Percentiles rank a stretch among this genome's conserved stretches.
phyloP scores from a whole-genome alignment of 2,888 invertebrate species.

The Nomada lathburiana region DNA sequence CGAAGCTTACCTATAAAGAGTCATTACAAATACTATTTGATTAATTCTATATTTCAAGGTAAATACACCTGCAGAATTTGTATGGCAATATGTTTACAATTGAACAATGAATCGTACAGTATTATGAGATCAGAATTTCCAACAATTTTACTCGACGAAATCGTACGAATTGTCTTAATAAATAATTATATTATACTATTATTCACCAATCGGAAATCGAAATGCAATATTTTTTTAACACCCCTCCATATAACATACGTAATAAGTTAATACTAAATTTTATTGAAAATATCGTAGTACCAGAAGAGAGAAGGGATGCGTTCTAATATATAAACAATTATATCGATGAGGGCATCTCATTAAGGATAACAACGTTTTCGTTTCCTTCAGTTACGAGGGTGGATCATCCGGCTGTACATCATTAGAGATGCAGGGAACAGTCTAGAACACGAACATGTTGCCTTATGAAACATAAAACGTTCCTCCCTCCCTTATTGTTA shows the following conservation, averaged over 20 bases:
- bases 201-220: too few species aligned
- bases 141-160: too few species aligned
- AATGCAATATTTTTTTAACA: too few species aligned
- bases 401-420: conserved; percentile 23
- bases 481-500: conserved; percentile 17
- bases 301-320: not conserved
- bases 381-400: conserved; percentile 29
- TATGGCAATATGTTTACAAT: too few species aligned
- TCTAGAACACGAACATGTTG: conserved; percentile 39
- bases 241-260: not conserved
- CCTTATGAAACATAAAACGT: conserved; percentile 10
- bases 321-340: conserved; percentile 18
- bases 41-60: too few species aligned
- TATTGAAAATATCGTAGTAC: not conserved
- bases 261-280: not conserved
- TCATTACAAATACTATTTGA: too few species aligned
- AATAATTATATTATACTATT: too few species aligned
- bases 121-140: too few species aligned
- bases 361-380: conserved; percentile 35
- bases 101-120: too few species aligned
- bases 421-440: conserved; percentile 40
- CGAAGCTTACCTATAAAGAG: too few species aligned
- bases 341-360: conserved; percentile 21
- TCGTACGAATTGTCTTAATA: too few species aligned
- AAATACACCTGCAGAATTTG: too few species aligned